Base-by-base conservation (phyloP, 2,113 vertebrate genomes). In the Ammodytes marinus region DNA sequence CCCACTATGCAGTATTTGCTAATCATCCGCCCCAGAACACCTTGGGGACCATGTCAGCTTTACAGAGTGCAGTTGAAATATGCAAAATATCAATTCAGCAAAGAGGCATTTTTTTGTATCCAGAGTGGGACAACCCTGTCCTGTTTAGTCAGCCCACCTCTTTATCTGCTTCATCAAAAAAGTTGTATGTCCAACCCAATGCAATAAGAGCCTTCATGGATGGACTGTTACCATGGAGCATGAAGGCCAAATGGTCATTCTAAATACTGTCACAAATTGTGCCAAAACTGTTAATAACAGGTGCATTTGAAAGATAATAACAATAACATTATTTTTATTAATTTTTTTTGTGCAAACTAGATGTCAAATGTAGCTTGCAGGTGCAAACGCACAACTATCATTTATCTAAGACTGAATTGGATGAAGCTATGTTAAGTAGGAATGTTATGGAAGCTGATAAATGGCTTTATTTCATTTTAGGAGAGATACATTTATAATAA, bases 1-100 rank as follows among this genome's bases (percentile, higher is more conserved):
- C 65, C 57, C 72, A 46, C 63, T 79, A 70, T 83, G 82, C 81
- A 69, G 64, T 52, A 27, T 69, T 69, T 80, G 71, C 70, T 19
- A 57, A 63, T 75, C 49, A 78, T 63, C 58, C 67, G 27, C 58
- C 35, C 4, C 4, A 1, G 68, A 60, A 83, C 53, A 76, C 79
- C 68, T 42, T 1, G 4, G 86, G 84, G 86, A 83, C 50, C 17
- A n/a, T 4, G 42, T 37, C 43, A 35, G 49, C 45, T 77, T 53
- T 57, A 64, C 42, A 35, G 58, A 59, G 46, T 59, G 17, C 10
- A 66, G 70, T 67, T 52, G 47, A 63, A 83, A 72, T 66, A 80
- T 59, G 71, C 57, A 79, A 40, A 54, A 46, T 47, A 75, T 72
- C 35, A 78, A 74, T 60, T 85, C 27, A 27, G 74, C 70, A 69